These are phyloP conservation scores for Lacanobia oleracea DNA, from an alignment of 2,888 invertebrate genomes.

Conservation along the genomic window DNA sequence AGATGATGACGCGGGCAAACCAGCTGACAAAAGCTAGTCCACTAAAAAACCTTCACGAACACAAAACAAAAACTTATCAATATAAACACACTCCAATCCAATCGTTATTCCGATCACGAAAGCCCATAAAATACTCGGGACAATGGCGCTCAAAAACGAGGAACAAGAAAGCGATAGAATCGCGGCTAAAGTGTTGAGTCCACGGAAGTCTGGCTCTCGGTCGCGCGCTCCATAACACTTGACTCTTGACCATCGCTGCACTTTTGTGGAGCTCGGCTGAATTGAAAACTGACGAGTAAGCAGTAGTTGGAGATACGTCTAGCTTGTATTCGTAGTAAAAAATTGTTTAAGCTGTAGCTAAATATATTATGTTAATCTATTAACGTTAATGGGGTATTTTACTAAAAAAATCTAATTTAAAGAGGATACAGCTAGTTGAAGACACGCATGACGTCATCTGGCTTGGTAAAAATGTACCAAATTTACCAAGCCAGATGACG, in stretches of 20 bases:
- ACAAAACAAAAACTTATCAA: conserved; percentile 1
- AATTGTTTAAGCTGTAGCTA: too few species aligned
- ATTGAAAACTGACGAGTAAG: conserved; percentile 22
- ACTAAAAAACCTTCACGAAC: not conserved
- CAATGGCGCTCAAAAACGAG: conserved; percentile 53
- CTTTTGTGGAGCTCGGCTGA: conserved; percentile 51
- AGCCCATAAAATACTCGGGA: conserved; percentile 48
- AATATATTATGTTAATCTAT: too few species aligned
- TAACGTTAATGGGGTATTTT: too few species aligned
- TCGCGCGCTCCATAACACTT: conserved; percentile 74
- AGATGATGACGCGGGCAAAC: too few species aligned
- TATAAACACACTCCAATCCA: conserved; percentile 5
- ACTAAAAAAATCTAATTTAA: too few species aligned
- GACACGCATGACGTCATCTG: too few species aligned
- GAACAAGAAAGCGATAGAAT: conserved; percentile 63
- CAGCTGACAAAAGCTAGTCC: too few species aligned
- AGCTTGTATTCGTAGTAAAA: too few species aligned
- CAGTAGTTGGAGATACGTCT: not conserved
- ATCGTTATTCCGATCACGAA: conserved; percentile 34
- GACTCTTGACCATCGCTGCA: conserved; percentile 60
- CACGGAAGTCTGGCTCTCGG: conserved; percentile 72
- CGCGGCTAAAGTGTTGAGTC: conserved; percentile 71
- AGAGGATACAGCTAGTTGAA: too few species aligned
- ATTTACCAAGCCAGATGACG: too few species aligned
- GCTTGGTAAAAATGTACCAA: too few species aligned